Conservation (phyloP, 2,797 vertebrate species). For the Lerista edwardsae region DNA sequence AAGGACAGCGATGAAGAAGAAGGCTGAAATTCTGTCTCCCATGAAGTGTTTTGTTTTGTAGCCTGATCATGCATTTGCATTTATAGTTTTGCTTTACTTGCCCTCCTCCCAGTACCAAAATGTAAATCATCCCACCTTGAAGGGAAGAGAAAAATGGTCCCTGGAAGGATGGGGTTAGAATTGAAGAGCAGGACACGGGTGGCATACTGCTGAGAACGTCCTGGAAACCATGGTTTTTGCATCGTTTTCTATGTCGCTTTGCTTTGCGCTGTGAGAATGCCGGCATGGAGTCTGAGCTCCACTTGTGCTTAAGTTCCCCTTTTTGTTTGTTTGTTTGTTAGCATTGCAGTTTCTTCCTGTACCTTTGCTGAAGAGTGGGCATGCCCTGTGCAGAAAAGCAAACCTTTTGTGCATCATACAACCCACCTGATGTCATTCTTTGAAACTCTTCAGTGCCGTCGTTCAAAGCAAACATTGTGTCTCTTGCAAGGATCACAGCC, state of each 20-base stretch:
- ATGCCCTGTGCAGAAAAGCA: constrained; percentile 64
- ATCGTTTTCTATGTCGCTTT: constrained; percentile 68
- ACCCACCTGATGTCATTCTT: constrained; percentile 58
- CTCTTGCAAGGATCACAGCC: constrained; percentile 57
- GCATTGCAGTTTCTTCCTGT: constrained; percentile 47
- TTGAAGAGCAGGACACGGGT: neutral
- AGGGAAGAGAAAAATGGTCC: constrained; percentile 7
- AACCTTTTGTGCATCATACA: constrained; percentile 53
- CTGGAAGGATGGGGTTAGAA: constrained; percentile 39
- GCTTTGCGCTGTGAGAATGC: constrained; percentile 64
- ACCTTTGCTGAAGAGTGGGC: constrained; percentile 51
- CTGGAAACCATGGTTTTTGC: constrained; percentile 58
- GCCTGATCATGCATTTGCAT: constrained; percentile 66
- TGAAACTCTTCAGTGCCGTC: constrained; percentile 52
- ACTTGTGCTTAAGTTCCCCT: constrained; percentile 56
- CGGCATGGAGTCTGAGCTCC: constrained; percentile 62
- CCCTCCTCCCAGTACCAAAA: constrained; percentile 61
- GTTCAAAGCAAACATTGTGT: constrained; percentile 51
- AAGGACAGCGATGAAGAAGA: constrained; percentile 96
- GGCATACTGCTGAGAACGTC: constrained; percentile 65
- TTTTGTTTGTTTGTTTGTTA: constrained; percentile 56
- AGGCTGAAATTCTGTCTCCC: constrained; percentile 72
- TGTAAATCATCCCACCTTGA: constrained; percentile 60
- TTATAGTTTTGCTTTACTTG: constrained; percentile 68
- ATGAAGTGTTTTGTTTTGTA: constrained; percentile 55